A percentile compares a stretch with the other conserved stretches of the same genome.
Evolutionary conservation across 53 echinoderm and acorn worm species (phyloP).

Genomic region (Stichopus horrens): DNA sequence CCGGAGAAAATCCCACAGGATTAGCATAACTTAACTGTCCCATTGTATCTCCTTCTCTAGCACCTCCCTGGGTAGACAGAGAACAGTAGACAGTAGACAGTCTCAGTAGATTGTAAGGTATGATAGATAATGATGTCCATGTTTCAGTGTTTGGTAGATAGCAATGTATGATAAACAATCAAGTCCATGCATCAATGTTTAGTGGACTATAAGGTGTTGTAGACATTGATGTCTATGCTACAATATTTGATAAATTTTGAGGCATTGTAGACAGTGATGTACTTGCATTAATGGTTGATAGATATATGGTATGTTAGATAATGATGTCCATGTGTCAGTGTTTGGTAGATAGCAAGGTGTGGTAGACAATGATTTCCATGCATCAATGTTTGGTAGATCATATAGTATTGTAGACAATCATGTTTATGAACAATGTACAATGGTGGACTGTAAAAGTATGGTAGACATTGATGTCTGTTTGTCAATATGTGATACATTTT

Average conservation of each 20-base stretch:
- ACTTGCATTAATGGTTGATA: slow-evolving; percentile 36
- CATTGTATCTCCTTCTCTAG: too few species aligned
- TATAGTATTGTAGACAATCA: slow-evolving; percentile 64
- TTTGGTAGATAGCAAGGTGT: slow-evolving; percentile 65
- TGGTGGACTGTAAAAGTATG: slow-evolving; percentile 50
- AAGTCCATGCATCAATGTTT: slow-evolving; percentile 58
- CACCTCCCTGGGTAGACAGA: neutral
- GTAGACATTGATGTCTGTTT: slow-evolving; percentile 54
- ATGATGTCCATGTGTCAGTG: slow-evolving; percentile 65
- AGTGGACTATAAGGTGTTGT: slow-evolving; percentile 60
- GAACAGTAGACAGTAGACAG: neutral
- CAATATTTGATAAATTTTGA: neutral
- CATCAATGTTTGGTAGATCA: slow-evolving; percentile 59
- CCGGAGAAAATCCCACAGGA: too few species aligned
- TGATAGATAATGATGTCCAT: slow-evolving; percentile 56
- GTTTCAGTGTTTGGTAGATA: slow-evolving; percentile 58
- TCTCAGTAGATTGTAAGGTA: neutral
- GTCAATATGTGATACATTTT: too few species aligned
- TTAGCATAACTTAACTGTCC: too few species aligned
- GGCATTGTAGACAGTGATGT: slow-evolving; percentile 58
- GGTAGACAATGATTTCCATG: slow-evolving; percentile 55
- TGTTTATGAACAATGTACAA: slow-evolving; percentile 49
- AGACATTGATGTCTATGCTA: slow-evolving; percentile 52
- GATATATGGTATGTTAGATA: slow-evolving; percentile 64
- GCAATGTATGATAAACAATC: slow-evolving; percentile 59